Evolutionary conservation across 2,113 vertebrate species (phyloP), one percentile per base, ranked within the genome.

Genomic region (Acanthisitta chloris): DNA sequence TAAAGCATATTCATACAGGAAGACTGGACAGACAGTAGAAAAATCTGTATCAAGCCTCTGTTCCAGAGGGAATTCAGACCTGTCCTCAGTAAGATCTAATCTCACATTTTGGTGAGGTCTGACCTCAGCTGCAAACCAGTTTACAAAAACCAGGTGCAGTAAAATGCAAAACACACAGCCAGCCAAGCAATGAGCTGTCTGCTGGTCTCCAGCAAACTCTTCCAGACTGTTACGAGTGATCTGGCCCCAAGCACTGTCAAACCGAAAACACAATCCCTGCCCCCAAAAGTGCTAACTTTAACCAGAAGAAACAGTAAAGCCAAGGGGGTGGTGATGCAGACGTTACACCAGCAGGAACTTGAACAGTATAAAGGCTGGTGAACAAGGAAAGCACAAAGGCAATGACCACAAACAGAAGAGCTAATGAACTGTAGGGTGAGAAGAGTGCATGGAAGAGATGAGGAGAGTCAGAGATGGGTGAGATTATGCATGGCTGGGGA

Each of bases 101-200:
- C 64, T 77, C 0, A 2, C 8, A 2, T 76, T 89, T 72, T 48
- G 40, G 43, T 8, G 55, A 71, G 57, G 48, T 76, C 52, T 81
- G 70, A 55, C 52, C 59, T 81, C 73, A 78, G 78, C 71, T 2
- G 9, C 69, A 73, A 94, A 73, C 29, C 1, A 1, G 33, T 70
- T 91, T 38, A 55, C 64, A 74, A 94, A 86, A 65, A 76, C 3
- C 95, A 96, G 95, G 86, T 95, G 96, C 91, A 51, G 51, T 51
- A 62, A 92, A 76, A 97, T 94, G 96, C 94, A 94, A 96, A 94
- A 29, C 69, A 61, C 59, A 80, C 79, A 88, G 34, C 45, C 78
- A 96, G 76, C 48, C 94, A 88, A 79, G 94, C 92, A 85, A 69
- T 9, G 19, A 84, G 62, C 77, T 59, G 77, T 59, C 81, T 92